These are phyloP conservation scores for Potorous gilbertii DNA, from an alignment of 2,797 vertebrate genomes.

Conservation along the genomic window DNA sequence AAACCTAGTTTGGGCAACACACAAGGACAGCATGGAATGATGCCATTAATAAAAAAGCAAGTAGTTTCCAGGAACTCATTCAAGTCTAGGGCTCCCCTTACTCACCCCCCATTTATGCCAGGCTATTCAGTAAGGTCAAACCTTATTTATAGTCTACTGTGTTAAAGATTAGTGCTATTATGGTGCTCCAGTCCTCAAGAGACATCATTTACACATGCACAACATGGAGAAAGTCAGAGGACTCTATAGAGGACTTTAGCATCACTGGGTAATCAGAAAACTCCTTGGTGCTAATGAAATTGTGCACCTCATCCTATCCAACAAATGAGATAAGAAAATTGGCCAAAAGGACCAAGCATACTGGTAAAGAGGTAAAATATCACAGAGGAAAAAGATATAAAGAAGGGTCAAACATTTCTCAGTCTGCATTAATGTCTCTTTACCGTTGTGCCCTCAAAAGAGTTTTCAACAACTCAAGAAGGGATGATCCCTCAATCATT, in stretches of 20 bases:
- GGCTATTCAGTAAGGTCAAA: constrained; percentile 67
- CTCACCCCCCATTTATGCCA: constrained; percentile 67
- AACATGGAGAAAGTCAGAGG: constrained; percentile 66
- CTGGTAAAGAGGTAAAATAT: background rate
- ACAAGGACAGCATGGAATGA: constrained; percentile 58
- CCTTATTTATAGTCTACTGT: constrained; percentile 66
- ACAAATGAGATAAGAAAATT: constrained; percentile 30
- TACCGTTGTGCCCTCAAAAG: background rate
- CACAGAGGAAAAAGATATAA: background rate
- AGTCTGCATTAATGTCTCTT: background rate
- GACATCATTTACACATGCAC: constrained; percentile 68
- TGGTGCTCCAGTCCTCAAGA: constrained; percentile 66
- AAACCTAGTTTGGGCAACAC: constrained; percentile 61
- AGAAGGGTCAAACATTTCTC: background rate
- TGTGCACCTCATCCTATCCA: constrained; percentile 64
- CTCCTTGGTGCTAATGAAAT: constrained; percentile 60
- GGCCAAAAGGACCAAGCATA: constrained; percentile 9
- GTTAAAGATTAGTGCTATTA: constrained; percentile 61
- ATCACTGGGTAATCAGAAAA: constrained; percentile 65
- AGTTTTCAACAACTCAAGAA: background rate
- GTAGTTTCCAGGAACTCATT: constrained; percentile 69
- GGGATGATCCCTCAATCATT: background rate
- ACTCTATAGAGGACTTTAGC: constrained; percentile 58
- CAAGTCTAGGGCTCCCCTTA: constrained; percentile 59
- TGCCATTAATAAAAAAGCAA: constrained; percentile 67